Evolutionary conservation across 2,113 vertebrate genomes (phyloP).

Genomic region (Sebastes schlegelii): DNA sequence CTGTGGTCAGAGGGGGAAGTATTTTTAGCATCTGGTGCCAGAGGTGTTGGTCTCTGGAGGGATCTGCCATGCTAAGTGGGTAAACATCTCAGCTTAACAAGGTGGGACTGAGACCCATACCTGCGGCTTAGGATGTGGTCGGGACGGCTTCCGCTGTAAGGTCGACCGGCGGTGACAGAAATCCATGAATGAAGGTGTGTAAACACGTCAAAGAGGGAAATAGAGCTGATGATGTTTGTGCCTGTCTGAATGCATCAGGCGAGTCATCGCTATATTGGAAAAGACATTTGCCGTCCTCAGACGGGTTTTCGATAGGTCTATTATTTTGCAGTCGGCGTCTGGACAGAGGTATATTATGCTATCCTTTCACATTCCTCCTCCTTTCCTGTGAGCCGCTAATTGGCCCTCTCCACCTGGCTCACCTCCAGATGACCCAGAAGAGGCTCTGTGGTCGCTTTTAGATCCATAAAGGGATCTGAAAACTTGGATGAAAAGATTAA

Average conservation of each 20-base stretch:
- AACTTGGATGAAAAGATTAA: conserved; percentile 15
- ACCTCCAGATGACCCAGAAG: conserved; percentile 44
- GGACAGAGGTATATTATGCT: conserved; percentile 15
- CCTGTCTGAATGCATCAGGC: neutral
- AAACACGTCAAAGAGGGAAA: neutral
- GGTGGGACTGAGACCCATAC: conserved; percentile 68
- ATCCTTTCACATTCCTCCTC: conserved; percentile 20
- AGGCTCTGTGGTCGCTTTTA: conserved; percentile 17
- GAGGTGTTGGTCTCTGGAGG: conserved; percentile 64
- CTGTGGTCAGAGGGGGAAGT: conserved; percentile 56
- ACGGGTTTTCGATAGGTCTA: neutral
- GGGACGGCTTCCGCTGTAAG: conserved; percentile 44
- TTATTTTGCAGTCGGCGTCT: neutral
- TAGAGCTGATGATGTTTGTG: neutral
- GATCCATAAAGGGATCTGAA: conserved; percentile 17
- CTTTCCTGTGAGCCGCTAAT: conserved; percentile 39
- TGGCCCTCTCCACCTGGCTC: conserved; percentile 49
- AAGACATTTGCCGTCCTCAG: neutral
- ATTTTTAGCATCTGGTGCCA: conserved; percentile 63
- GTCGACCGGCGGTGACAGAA: conserved; percentile 38
- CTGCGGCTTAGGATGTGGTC: conserved; percentile 75
- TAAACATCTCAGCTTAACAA: conserved; percentile 77
- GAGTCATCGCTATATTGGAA: neutral
- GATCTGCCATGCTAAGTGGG: conserved; percentile 65
- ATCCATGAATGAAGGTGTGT: conserved; percentile 65